Evolutionary conservation across 2,797 vertebrate species (phyloP).

Genomic region (Threskiornis aethiopicus): DNA sequence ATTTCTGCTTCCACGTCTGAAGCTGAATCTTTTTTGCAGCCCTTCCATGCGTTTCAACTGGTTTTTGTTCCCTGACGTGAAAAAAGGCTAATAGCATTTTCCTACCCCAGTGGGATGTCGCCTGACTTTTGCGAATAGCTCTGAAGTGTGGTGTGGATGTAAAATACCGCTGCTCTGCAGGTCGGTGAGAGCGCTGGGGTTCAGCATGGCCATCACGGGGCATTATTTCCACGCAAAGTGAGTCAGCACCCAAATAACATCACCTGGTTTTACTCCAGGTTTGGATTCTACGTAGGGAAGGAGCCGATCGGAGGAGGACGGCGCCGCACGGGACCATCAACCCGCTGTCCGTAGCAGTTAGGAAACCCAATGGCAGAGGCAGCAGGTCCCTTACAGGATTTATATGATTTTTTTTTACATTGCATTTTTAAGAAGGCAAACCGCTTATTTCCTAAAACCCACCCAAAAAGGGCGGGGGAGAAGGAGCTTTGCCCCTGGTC

Average conservation of each 20-base stretch:
- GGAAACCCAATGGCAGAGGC: not conserved
- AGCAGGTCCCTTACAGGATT: not conserved
- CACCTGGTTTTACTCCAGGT: not conserved
- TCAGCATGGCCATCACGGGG: rapidly evolving
- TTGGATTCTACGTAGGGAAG: not conserved
- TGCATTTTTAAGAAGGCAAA: not conserved
- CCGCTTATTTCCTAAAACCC: not conserved
- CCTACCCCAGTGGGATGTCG: not conserved
- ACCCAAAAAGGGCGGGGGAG: not conserved
- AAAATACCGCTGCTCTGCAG: not conserved
- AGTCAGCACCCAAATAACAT: not conserved
- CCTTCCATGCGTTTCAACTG: not conserved
- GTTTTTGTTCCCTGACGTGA: not conserved
- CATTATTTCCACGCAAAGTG: not conserved
- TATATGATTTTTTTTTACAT: rapidly evolving
- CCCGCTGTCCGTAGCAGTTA: rapidly evolving
- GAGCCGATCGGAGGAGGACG: not conserved
- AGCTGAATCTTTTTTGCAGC: not conserved
- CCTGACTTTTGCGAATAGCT: not conserved
- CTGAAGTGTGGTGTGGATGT: rapidly evolving
- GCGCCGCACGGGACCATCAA: not conserved
- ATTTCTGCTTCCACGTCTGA: not conserved
- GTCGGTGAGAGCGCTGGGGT: not conserved
- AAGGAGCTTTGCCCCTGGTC: not conserved
- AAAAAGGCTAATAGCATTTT: not conserved